Percentiles rank a stretch among this genome's conserved stretches.
phyloP scores from a whole-genome alignment of 2,888 invertebrate genomes.

The Xylota sylvarum region DNA sequence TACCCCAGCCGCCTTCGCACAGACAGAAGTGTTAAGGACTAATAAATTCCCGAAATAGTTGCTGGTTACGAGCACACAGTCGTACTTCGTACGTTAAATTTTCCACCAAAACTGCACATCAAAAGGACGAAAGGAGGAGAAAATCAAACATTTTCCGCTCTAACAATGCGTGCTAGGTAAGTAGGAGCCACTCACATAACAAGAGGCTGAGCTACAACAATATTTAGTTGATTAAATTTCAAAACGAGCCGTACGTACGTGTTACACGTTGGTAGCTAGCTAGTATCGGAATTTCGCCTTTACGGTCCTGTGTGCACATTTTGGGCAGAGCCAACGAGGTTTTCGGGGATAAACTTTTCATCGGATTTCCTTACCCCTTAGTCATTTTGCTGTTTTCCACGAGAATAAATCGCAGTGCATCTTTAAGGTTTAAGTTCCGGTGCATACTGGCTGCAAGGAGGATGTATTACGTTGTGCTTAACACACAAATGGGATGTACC shows the following conservation, averaged over 20 bases:
- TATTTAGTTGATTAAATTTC: constrained; percentile 65
- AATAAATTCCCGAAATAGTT: constrained; percentile 65
- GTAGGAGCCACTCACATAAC: not conserved
- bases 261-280: constrained; percentile 41
- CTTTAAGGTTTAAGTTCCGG: constrained; percentile 26
- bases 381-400: constrained; percentile 12
- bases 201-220: constrained; percentile 24
- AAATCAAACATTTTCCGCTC: constrained; percentile 15
- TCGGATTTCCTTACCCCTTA: constrained; percentile 5
- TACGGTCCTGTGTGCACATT: constrained; percentile 5
- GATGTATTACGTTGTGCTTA: constrained; percentile 23
- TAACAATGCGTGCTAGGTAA: constrained; percentile 3
- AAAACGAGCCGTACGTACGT: constrained; percentile 24
- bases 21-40: constrained; percentile 43
- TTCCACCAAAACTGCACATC: constrained; percentile 2
- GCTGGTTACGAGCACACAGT: constrained; percentile 8
- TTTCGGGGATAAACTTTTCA: constrained; percentile 51
- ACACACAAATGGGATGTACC: constrained; percentile 1
- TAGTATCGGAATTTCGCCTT: constrained; percentile 12
- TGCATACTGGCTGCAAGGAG: not conserved
- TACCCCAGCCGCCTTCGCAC: not conserved
- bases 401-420: not conserved
- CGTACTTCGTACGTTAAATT: not conserved
- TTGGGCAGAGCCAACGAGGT: constrained; percentile 4
- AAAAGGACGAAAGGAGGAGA: not conserved